Base-by-base conservation (phyloP, 2,113 vertebrate genomes). In the rat (Rattus norvegicus) region DNA sequence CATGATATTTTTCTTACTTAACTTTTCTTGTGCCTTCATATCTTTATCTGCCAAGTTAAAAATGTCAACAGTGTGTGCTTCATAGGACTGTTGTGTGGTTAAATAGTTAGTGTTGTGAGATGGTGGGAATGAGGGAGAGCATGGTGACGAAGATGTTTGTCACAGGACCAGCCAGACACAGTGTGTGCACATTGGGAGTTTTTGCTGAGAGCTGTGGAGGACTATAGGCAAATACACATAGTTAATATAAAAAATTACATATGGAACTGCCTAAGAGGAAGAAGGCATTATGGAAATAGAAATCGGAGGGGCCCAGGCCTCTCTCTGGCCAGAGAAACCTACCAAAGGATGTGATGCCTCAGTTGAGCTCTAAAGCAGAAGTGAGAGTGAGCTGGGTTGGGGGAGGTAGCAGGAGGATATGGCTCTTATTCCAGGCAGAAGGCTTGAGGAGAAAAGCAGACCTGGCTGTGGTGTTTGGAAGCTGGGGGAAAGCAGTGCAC, bases 281-380 rank as follows among this genome's bases (percentile, higher is more conserved):
- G 79, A 80, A 47, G 43, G 36, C 22, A 5, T 43, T 49, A n/a
- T 19, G 59, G 3, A 12, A 92, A 30, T 39, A 20, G 24, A 7
- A 14, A 56, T 56, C 52, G 5, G 36, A 26, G 52, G 26, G 13
- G 7, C 28, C 63, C 52, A 39, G 12, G 30, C 30, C 39, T 67
- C 26, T 83, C 7, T 6, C 36, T 52, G 39, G 92, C 90, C 79
- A 88, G 75, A 67, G 80, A 80, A 63, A 10, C 39, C 54, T 36
- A 28, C 36, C 24, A 69, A 52, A 79, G 72, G 81, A 65, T 73
- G 87, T 30, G n/a, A 33, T 69, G 36, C 92, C 52, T 73, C 65
- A 87, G 86, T 39, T 90, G 80, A 61, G n/a, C 54, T 39, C 65
- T n/a, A 67, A 87, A 72, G 84, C 61, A 63, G 84, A 73, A 92